phyloP scores from a whole-genome alignment of 2,113 vertebrate species.

The Panthera tigris region DNA sequence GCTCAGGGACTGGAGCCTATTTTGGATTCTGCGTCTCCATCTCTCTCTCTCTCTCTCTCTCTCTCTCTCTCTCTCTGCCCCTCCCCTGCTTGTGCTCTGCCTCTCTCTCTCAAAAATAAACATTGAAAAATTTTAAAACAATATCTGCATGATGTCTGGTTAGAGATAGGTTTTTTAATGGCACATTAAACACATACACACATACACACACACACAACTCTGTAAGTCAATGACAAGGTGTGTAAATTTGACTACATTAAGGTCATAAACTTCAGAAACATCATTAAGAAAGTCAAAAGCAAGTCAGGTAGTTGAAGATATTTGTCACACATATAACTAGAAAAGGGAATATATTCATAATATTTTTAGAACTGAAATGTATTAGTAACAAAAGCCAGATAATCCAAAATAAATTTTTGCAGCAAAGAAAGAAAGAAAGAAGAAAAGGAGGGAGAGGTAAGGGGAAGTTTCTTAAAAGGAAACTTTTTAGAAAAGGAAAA shows the following conservation, averaged over 20 bases:
- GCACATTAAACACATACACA: background rate
- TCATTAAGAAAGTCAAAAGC: background rate
- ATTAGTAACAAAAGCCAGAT: background rate
- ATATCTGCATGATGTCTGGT: background rate
- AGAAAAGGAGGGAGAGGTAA: too few relatives aligned
- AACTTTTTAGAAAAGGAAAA: background rate
- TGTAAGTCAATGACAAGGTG: background rate
- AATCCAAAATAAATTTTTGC: background rate
- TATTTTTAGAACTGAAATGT: background rate
- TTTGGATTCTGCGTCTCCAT: too few relatives aligned
- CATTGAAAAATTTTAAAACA: background rate
- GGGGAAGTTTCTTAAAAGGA: background rate
- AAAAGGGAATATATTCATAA: background rate
- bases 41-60: too few relatives aligned
- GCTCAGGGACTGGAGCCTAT: too few relatives aligned
- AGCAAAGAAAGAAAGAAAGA: background rate
- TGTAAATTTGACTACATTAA: background rate
- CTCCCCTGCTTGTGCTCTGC: too few relatives aligned
- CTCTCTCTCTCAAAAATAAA: too few relatives aligned
- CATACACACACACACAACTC: background rate
- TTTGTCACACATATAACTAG: background rate
- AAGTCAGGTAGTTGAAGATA: background rate
- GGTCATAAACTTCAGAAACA: background rate
- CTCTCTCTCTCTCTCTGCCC: too few relatives aligned
- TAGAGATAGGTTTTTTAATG: background rate